These are phyloP conservation scores for Parotia lawesii DNA, from an alignment of 2,113 vertebrate species.

Conservation along the genomic window DNA sequence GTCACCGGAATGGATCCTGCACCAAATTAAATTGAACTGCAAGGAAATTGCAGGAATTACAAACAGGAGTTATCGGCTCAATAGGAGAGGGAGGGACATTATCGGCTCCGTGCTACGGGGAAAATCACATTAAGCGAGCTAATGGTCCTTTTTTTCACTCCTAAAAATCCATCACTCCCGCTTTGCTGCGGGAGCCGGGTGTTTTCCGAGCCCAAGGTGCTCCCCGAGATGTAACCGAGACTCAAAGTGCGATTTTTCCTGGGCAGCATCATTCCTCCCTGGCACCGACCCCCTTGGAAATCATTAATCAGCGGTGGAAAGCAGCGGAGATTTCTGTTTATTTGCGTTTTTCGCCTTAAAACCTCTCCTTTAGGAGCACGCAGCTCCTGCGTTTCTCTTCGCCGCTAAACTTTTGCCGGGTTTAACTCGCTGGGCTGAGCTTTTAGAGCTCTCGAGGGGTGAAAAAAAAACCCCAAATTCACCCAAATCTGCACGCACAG, in stretches of 20 bases:
- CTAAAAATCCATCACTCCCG: not conserved
- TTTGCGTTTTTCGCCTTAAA: not conserved
- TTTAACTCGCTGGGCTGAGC: not conserved
- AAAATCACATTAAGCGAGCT: constrained; percentile 9
- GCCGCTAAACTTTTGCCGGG: not conserved
- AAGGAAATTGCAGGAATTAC: constrained; percentile 19
- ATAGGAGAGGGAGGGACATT: not conserved
- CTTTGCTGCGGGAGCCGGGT: not conserved
- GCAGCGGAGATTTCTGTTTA: not conserved
- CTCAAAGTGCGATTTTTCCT: not conserved
- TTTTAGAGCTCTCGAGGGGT: rapidly evolving
- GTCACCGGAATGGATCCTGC: not conserved
- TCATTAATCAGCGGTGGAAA: not conserved
- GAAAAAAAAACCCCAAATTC: rapidly evolving
- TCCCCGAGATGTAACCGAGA: not conserved
- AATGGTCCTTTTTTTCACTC: constrained; percentile 19
- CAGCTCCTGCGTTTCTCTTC: not conserved
- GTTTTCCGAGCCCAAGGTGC: not conserved
- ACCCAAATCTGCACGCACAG: rapidly evolving
- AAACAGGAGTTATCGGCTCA: constrained; percentile 12
- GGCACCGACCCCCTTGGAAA: not conserved
- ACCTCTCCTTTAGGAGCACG: not conserved
- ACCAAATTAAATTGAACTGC: not conserved
- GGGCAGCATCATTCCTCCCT: not conserved
- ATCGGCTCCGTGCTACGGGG: not conserved